phyloP scores from a whole-genome alignment of 1,140 invertebrate species.

The Bathynomus jamesi region DNA sequence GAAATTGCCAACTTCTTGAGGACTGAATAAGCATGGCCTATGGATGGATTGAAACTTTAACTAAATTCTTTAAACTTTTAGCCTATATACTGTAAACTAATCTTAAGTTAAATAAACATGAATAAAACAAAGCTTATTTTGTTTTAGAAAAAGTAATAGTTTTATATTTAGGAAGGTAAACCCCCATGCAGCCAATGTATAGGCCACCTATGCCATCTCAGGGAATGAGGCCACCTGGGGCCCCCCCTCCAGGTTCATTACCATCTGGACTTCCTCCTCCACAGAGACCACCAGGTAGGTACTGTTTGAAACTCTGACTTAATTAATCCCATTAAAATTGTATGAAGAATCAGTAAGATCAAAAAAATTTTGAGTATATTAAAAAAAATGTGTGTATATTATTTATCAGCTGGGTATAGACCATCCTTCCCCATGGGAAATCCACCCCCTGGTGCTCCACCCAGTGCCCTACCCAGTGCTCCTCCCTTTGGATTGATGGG shows the following conservation, averaged over 20 bases:
- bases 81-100: background rate
- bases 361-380: too few species aligned
- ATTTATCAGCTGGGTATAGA: background rate
- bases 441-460: too few species aligned
- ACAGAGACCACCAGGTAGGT: background rate
- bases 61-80: background rate
- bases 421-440: background rate
- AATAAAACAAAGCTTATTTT: background rate
- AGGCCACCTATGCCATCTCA: background rate
- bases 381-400: too few species aligned
- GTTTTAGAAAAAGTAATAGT: background rate
- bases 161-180: background rate
- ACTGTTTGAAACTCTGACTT: too few species aligned
- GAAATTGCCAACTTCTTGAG: too few species aligned
- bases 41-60: too few species aligned
- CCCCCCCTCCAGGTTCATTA: background rate
- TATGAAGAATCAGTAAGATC: too few species aligned
- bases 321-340: too few species aligned
- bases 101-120: background rate
- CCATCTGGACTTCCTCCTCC: background rate
- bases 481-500: too few species aligned
- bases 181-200: background rate
- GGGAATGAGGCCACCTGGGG: background rate
- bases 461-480: too few species aligned
- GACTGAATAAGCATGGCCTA: too few species aligned